A percentile compares a stretch with the other conserved stretches of the same genome.
Conservation (phyloP, 2,888 invertebrate species). For the Agrochola circellaris region DNA sequence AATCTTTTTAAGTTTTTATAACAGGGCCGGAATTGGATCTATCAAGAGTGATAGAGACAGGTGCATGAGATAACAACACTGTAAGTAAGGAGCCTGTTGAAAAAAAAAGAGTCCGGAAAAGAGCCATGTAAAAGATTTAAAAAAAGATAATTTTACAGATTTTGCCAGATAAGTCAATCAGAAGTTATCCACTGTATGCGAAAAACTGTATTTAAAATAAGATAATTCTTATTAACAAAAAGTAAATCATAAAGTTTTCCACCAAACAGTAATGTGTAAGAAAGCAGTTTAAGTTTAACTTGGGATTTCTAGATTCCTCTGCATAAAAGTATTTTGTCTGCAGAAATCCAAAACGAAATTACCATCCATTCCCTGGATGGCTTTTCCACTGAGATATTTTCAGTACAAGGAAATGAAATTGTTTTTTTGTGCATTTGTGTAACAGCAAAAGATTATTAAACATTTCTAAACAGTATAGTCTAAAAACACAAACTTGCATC, state of each 20-base stretch:
- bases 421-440: background rate
- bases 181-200: background rate
- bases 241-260: background rate
- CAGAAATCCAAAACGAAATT: background rate
- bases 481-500: slow-evolving; percentile 14
- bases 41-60: slow-evolving; percentile 21
- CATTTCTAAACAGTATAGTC: background rate
- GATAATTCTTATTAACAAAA: too few species aligned
- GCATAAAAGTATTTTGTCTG: too few species aligned
- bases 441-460: background rate
- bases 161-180: background rate
- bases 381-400: background rate
- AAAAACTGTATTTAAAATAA: background rate
- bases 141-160: background rate
- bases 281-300: background rate
- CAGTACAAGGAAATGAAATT: background rate
- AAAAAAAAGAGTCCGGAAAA: background rate
- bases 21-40: slow-evolving; percentile 76
- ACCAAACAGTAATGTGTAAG: background rate
- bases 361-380: background rate
- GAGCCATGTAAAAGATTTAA: background rate
- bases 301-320: background rate
- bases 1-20: slow-evolving; percentile 88
- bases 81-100: background rate
- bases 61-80: slow-evolving; percentile 30